A percentile compares a stretch with the other conserved stretches of the same genome.
phyloP scores from a whole-genome alignment of 2,797 vertebrate species.

The Cossypha niveicapilla region DNA sequence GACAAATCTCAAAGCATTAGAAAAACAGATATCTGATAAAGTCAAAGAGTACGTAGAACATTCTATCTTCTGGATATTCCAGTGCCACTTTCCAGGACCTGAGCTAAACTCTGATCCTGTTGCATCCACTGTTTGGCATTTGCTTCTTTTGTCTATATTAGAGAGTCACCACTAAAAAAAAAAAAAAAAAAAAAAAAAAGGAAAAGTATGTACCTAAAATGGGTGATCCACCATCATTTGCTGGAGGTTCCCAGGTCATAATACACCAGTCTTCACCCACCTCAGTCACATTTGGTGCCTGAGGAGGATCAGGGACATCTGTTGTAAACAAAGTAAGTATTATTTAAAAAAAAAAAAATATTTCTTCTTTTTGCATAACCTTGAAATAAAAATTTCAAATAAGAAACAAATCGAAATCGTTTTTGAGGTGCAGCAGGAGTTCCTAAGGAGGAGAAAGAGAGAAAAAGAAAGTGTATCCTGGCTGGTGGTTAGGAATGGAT shows the following conservation, averaged over 20 bases:
- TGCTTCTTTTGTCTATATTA: neutral
- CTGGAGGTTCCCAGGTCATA: slow-evolving; percentile 93
- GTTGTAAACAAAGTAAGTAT: neutral
- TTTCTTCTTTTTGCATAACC: neutral
- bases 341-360: neutral
- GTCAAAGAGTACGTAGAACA: neutral
- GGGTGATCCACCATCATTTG: slow-evolving; percentile 90
- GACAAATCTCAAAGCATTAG: neutral
- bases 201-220: slow-evolving; percentile 82
- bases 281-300: slow-evolving; percentile 85
- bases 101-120: neutral
- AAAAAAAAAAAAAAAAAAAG: neutral
- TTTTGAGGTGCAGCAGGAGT: neutral
- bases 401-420: neutral
- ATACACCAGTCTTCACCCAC: slow-evolving; percentile 96
- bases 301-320: slow-evolving; percentile 95
- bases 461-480: neutral
- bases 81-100: neutral
- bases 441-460: neutral
- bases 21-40: neutral
- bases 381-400: neutral
- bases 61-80: neutral
- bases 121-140: fast-evolving
- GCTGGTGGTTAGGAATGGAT: neutral
- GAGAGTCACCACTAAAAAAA: neutral